phyloP scores from a whole-genome alignment of 2,113 vertebrate species.

The Tetraodon nigroviridis region DNA sequence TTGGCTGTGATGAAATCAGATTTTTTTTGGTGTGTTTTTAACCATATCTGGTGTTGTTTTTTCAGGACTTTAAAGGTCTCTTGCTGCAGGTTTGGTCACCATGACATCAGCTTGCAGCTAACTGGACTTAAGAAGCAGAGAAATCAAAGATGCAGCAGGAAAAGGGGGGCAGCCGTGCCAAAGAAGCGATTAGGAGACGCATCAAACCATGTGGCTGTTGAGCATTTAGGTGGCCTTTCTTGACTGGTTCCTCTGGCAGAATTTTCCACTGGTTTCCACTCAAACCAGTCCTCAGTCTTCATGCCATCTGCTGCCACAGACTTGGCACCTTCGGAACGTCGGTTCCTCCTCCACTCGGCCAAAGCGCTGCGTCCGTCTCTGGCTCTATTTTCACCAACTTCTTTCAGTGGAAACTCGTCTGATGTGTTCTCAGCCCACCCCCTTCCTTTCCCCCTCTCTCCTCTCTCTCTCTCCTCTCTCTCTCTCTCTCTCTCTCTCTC shows the following conservation, averaged over 20 bases:
- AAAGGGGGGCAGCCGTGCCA: too few relatives aligned
- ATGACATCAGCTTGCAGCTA: too few relatives aligned
- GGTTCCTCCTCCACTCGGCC: conserved; percentile 27
- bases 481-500: neutral
- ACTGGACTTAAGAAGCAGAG: too few relatives aligned
- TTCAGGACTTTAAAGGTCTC: too few relatives aligned
- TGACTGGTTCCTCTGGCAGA: too few relatives aligned
- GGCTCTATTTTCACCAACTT: conserved; percentile 47
- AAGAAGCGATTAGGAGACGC: conserved; percentile 6
- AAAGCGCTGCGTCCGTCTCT: conserved; percentile 49
- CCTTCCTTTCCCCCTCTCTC: conserved; percentile 17
- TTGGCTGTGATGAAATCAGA: too few relatives aligned
- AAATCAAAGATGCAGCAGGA: too few relatives aligned
- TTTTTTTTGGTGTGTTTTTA: too few relatives aligned
- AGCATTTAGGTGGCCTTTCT: neutral
- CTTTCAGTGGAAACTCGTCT: conserved; percentile 52
- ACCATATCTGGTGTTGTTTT: too few relatives aligned
- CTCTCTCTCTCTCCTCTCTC: neutral
- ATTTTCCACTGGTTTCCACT: too few relatives aligned
- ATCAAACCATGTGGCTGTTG: too few relatives aligned
- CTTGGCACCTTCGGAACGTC: conserved; percentile 49
- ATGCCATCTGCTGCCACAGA: conserved; percentile 64
- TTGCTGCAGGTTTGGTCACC: too few relatives aligned
- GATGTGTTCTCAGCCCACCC: conserved; percentile 5
- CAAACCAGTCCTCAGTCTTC: conserved; percentile 37